phyloP scores from a whole-genome alignment of 2,113 vertebrate species.

The Rana temporaria region DNA sequence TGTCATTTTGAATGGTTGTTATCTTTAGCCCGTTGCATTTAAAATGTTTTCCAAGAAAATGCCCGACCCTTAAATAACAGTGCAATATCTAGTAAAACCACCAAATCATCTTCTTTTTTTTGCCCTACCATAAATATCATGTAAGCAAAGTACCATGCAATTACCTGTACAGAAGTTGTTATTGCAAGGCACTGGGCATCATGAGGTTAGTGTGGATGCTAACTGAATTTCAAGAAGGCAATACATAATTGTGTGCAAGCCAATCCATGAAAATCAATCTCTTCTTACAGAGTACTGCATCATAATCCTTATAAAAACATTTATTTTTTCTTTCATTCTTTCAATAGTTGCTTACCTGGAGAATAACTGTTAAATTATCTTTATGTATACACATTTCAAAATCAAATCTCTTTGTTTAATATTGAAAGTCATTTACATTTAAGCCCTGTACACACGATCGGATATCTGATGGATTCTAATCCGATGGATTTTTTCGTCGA shows the following conservation, averaged over 20 bases:
- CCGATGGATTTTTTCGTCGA: too few species aligned
- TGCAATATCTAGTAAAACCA: background rate
- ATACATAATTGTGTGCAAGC: slow-evolving; percentile 30
- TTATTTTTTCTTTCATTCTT: background rate
- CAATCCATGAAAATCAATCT: slow-evolving; percentile 47
- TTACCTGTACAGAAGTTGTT: slow-evolving; percentile 23
- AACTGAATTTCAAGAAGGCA: slow-evolving; percentile 45
- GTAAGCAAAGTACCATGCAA: slow-evolving; percentile 12
- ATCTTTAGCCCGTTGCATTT: slow-evolving; percentile 37
- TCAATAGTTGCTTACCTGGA: slow-evolving; percentile 30
- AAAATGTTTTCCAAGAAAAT: slow-evolving; percentile 6
- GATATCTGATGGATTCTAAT: too few species aligned
- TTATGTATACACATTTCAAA: too few species aligned
- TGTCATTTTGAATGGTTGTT: slow-evolving; percentile 1
- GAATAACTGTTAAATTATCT: too few species aligned
- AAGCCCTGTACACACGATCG: too few species aligned
- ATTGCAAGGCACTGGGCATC: slow-evolving; percentile 35
- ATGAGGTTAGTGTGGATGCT: slow-evolving; percentile 43
- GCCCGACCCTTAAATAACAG: slow-evolving; percentile 30
- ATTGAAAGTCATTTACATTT: too few species aligned
- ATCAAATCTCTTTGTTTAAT: too few species aligned
- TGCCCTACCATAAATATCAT: slow-evolving; percentile 25
- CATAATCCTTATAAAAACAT: too few species aligned
- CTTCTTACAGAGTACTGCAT: slow-evolving; percentile 10
- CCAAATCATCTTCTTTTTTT: background rate